phyloP scores from a whole-genome alignment of 1,140 invertebrate genomes.

The Drosophila ogumai region DNA sequence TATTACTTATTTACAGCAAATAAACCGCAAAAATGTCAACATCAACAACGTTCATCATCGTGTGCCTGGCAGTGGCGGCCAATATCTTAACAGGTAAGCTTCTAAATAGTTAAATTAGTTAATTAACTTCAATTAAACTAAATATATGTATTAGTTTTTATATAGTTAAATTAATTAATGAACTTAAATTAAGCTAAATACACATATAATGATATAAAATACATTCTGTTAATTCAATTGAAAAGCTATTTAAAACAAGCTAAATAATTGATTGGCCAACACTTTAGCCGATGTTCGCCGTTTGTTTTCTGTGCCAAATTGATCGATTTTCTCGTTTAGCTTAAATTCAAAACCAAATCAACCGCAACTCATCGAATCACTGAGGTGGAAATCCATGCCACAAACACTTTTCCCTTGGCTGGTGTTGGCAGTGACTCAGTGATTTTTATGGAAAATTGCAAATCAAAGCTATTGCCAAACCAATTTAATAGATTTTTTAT shows the following conservation, averaged over 20 bases:
- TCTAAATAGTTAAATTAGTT: slow-evolving; percentile 7
- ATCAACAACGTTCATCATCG: slow-evolving; percentile 40
- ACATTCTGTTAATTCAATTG: slow-evolving; percentile 19
- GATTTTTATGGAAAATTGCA: neutral
- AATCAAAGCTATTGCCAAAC: neutral
- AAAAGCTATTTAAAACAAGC: slow-evolving; percentile 14
- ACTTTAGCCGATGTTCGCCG: slow-evolving; percentile 6
- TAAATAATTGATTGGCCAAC: slow-evolving; percentile 39
- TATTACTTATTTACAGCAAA: slow-evolving; percentile 27
- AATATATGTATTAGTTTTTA: slow-evolving; percentile 8
- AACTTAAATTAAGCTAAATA: neutral
- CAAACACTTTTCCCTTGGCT: slow-evolving; percentile 24
- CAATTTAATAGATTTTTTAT: slow-evolving; percentile 20
- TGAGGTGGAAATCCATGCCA: slow-evolving; percentile 51
- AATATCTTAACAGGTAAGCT: slow-evolving; percentile 76
- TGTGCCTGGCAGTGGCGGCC: slow-evolving; percentile 64
- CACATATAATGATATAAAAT: neutral
- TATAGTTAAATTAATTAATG: slow-evolving; percentile 2
- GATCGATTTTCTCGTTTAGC: slow-evolving; percentile 24
- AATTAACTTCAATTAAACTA: neutral
- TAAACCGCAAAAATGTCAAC: slow-evolving; percentile 53
- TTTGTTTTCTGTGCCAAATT: slow-evolving; percentile 20
- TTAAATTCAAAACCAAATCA: slow-evolving; percentile 17
- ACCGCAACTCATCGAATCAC: slow-evolving; percentile 34
- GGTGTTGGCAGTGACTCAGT: slow-evolving; percentile 2